Evolutionary conservation across 2,888 invertebrate species (phyloP).

Genomic region (Eumacrocentrus americanus): DNA sequence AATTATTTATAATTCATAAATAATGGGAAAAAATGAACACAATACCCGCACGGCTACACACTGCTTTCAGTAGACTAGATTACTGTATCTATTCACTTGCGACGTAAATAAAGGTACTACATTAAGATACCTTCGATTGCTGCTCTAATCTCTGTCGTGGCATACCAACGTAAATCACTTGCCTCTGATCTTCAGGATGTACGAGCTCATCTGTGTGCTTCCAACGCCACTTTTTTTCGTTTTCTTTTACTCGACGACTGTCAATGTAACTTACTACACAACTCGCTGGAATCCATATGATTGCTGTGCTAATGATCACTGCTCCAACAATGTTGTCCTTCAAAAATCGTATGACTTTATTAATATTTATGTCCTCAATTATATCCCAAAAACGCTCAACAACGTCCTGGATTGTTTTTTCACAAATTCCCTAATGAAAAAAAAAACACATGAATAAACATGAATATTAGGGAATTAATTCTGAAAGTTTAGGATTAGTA

Average conservation of each 20-base stretch:
- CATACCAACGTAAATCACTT: conserved; percentile 71
- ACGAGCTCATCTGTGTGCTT: conserved; percentile 71
- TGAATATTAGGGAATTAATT: not conserved
- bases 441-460: not conserved
- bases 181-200: conserved; percentile 75
- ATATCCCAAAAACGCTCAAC: conserved; percentile 97
- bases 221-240: conserved; percentile 77
- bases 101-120: not conserved
- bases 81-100: not conserved
- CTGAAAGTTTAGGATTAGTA: conserved; percentile 53
- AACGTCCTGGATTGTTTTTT: conserved; percentile 93
- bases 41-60: not conserved
- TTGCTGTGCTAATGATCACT: conserved; percentile 86
- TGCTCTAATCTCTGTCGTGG: conserved; percentile 38
- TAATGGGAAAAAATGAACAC: not conserved
- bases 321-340: conserved; percentile 94
- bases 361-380: conserved; percentile 94
- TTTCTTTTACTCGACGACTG: conserved; percentile 73
- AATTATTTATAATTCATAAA: no score
- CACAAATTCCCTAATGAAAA: conserved; percentile 80
- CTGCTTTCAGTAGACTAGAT: not conserved
- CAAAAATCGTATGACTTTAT: conserved; percentile 86
- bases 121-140: not conserved
- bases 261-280: conserved; percentile 87
- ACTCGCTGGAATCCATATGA: conserved; percentile 94